These are phyloP conservation scores for Phrynocephalus guinanensis DNA, from an alignment of 2,797 vertebrate species.

Conservation along the genomic window DNA sequence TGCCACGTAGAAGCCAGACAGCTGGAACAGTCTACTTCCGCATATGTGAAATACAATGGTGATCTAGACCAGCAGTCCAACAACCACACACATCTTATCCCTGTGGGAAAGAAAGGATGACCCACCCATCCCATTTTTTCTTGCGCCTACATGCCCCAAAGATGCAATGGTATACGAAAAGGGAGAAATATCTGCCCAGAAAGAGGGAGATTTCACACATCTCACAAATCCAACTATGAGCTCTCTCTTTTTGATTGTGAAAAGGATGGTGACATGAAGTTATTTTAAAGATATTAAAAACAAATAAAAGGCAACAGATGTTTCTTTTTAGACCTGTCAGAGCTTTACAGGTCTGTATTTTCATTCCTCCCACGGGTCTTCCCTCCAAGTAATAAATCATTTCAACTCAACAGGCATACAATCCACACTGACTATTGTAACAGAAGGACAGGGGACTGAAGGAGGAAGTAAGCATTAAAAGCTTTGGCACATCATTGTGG, in stretches of 20 bases:
- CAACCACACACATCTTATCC: not conserved
- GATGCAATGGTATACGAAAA: not conserved
- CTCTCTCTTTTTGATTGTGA: slow-evolving; percentile 15
- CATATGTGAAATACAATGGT: not conserved
- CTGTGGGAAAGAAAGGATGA: no score
- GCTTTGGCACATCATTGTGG: not conserved
- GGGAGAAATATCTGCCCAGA: not conserved
- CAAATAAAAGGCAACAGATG: slow-evolving; percentile 31
- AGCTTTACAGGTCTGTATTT: slow-evolving; percentile 27
- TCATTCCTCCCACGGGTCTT: slow-evolving; percentile 22
- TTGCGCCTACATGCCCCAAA: not conserved
- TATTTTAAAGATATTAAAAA: slow-evolving; percentile 39
- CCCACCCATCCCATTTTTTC: not conserved
- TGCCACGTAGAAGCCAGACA: not conserved
- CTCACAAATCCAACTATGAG: not conserved
- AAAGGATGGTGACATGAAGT: slow-evolving; percentile 14
- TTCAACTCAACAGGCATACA: slow-evolving; percentile 20
- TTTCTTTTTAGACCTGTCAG: slow-evolving; percentile 31
- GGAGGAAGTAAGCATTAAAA: slow-evolving; percentile 10
- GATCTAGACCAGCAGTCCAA: not conserved
- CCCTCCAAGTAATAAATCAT: slow-evolving; percentile 28
- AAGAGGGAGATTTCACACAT: not conserved
- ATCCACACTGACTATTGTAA: slow-evolving; percentile 23
- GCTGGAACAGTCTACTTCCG: not conserved
- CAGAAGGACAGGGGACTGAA: not conserved